Percentiles rank a stretch among this genome's conserved stretches.
Conservation (phyloP, 2,797 vertebrate species). For the Hemibagrus guttatus region DNA sequence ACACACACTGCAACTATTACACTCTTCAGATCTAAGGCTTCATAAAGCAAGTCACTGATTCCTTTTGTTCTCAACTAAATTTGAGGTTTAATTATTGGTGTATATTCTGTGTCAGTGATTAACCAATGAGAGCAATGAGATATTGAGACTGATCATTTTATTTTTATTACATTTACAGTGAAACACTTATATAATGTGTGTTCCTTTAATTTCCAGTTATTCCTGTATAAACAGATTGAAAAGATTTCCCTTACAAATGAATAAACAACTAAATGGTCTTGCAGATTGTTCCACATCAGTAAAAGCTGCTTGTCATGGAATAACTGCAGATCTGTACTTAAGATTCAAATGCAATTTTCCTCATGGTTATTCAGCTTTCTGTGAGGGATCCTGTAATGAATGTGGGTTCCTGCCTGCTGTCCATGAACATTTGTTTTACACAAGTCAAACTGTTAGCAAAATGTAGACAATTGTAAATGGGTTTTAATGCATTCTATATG, state of each 20-base stretch:
- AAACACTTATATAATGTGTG: too few relatives aligned
- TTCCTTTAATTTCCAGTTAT: background rate
- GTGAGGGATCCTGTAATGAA: background rate
- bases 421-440: background rate
- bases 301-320: background rate
- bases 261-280: background rate
- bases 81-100: too few relatives aligned
- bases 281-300: background rate
- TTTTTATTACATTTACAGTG: too few relatives aligned
- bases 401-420: background rate
- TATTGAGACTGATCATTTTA: too few relatives aligned
- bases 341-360: background rate
- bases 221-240: background rate
- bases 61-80: too few relatives aligned
- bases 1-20: too few relatives aligned
- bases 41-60: too few relatives aligned
- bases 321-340: too few relatives aligned
- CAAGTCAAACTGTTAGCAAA: background rate
- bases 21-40: too few relatives aligned
- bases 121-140: too few relatives aligned
- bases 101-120: too few relatives aligned
- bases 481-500: background rate
- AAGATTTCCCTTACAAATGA: background rate
- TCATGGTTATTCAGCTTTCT: background rate
- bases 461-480: too few relatives aligned